Evolutionary conservation across 2,888 invertebrate species (phyloP).

Genomic region (Drosophila histrio): DNA sequence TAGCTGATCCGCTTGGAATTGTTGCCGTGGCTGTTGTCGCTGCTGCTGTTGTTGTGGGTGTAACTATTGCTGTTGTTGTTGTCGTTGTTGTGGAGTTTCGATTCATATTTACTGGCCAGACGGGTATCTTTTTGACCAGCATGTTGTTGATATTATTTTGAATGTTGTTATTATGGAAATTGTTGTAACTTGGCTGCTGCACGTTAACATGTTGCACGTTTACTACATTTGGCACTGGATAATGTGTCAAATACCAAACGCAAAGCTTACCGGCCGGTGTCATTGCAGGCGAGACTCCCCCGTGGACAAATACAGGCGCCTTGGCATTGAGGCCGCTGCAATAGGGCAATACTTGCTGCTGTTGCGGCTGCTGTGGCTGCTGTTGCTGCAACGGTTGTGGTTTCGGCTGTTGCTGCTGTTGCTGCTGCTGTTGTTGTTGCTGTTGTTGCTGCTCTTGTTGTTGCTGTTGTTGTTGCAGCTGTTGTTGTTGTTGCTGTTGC

Average conservation of each 20-base stretch:
- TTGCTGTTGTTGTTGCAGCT: not conserved
- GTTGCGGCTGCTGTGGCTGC: not conserved
- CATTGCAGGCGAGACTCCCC: not conserved
- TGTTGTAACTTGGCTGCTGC: conserved; percentile 4
- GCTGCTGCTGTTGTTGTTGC: not conserved
- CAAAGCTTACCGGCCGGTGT: conserved; percentile 1
- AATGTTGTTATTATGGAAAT: not conserved
- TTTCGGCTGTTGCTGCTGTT: not conserved
- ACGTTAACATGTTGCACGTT: not conserved
- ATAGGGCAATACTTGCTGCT: not conserved
- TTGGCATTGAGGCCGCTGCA: conserved; percentile 3
- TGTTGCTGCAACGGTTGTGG: not conserved
- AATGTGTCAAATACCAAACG: conserved; percentile 27
- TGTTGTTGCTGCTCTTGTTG: not conserved
- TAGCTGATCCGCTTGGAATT: not conserved
- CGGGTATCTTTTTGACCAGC: not conserved
- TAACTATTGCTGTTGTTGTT: not conserved
- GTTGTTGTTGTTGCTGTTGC: not conserved
- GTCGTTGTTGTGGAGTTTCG: not conserved
- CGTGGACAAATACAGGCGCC: conserved; percentile 1
- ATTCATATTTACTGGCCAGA: not conserved
- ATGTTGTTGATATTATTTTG: not conserved
- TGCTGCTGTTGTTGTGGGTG: not conserved
- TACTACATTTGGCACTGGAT: conserved; percentile 6
- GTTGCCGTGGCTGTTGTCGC: not conserved